Evolutionary conservation across 1,140 invertebrate species (phyloP).

Genomic region (Aphelenchoides besseyi): DNA sequence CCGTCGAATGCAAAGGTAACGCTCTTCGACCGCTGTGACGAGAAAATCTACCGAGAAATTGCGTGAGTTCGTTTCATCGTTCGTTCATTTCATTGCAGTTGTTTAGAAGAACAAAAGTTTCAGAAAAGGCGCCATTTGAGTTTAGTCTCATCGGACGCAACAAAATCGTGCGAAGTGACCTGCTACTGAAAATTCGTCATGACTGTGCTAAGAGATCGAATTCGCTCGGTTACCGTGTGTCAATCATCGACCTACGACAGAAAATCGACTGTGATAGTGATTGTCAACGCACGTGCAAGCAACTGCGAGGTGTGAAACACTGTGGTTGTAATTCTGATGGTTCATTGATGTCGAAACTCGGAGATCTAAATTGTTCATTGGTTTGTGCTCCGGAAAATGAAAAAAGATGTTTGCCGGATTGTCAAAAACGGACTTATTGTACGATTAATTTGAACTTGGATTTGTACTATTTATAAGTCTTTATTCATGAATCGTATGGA

Average conservation of each 20-base stretch:
- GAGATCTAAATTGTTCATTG: background rate
- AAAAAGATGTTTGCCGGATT: background rate
- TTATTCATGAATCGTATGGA: background rate
- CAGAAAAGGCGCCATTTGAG: background rate
- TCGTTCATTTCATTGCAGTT: too few relatives aligned
- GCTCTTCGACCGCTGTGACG: background rate
- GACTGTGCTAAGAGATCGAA: background rate
- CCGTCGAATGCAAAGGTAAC: background rate
- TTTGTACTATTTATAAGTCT: background rate
- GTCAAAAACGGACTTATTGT: background rate
- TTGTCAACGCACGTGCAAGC: background rate
- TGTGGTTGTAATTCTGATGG: too few relatives aligned
- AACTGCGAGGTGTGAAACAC: too few relatives aligned
- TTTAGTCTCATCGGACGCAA: background rate
- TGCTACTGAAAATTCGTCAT: background rate
- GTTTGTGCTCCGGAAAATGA: background rate
- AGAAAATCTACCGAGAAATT: background rate
- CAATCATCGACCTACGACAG: background rate
- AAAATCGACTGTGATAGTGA: background rate
- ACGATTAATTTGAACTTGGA: background rate
- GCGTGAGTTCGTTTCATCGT: conserved; percentile 2
- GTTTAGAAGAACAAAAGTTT: background rate
- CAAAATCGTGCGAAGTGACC: background rate
- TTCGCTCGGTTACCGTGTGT: background rate
- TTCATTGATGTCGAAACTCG: too few relatives aligned